Evolutionary conservation across 2,113 vertebrate species (phyloP).

Genomic region (Falco punctatus): DNA sequence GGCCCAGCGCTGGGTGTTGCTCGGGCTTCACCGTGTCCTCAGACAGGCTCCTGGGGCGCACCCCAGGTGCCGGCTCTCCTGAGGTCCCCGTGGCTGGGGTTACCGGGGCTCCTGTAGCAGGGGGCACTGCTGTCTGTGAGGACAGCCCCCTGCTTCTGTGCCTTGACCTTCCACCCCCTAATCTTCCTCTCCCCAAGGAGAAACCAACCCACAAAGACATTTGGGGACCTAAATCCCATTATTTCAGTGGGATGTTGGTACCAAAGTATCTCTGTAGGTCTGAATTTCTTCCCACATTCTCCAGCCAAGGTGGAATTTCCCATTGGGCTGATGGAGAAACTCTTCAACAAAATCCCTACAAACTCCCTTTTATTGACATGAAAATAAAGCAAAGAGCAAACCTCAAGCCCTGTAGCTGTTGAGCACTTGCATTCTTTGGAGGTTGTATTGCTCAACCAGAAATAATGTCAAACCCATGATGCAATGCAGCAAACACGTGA

Average conservation of each 20-base stretch:
- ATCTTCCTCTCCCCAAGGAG: background rate
- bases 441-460: background rate
- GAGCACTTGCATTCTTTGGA: background rate
- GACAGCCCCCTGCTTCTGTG: background rate
- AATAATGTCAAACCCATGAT: background rate
- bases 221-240: background rate
- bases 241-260: background rate
- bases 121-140: background rate
- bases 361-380: background rate
- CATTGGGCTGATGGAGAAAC: background rate
- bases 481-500: background rate
- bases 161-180: background rate
- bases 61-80: accelerated
- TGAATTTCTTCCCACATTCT: background rate
- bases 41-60: background rate
- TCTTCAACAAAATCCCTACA: background rate
- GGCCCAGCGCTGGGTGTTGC: accelerated
- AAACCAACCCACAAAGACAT: background rate
- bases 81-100: no score
- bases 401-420: accelerated
- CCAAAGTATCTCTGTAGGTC: background rate
- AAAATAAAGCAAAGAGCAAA: background rate
- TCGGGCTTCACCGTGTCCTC: background rate
- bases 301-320: background rate
- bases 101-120: background rate